Evolutionary conservation across 1,140 invertebrate genomes (phyloP).

Genomic region (Psix sp.): DNA sequence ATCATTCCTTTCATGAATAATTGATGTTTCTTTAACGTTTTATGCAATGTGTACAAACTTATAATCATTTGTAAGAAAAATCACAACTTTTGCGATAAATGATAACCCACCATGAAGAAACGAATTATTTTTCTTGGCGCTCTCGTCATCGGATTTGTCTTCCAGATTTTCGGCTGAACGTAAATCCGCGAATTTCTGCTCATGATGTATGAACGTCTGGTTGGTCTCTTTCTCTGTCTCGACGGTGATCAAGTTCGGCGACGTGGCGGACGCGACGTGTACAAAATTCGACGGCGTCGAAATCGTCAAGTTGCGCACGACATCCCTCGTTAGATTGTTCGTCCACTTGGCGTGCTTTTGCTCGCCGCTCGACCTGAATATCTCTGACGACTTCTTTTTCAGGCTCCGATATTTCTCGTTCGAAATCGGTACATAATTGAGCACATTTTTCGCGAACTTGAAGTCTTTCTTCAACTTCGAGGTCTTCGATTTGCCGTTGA

Average conservation of each 20-base stretch:
- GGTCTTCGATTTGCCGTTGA: slow-evolving; percentile 3
- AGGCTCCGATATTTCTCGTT: slow-evolving; percentile 43
- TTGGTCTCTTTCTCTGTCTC: slow-evolving; percentile 28
- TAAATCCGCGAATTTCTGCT: slow-evolving; percentile 59
- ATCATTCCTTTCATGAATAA: too few relatives aligned
- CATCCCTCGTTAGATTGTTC: slow-evolving; percentile 44
- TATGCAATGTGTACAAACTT: neutral
- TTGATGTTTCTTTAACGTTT: too few relatives aligned
- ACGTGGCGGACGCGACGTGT: slow-evolving; percentile 69
- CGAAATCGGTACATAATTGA: slow-evolving; percentile 65
- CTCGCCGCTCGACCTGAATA: slow-evolving; percentile 38
- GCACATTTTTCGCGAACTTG: slow-evolving; percentile 62
- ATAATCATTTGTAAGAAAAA: slow-evolving; percentile 5
- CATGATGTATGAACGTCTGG: slow-evolving; percentile 63
- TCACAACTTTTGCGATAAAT: too few relatives aligned
- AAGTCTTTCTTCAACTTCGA: slow-evolving; percentile 57
- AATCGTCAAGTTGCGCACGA: slow-evolving; percentile 60
- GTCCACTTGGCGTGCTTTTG: neutral
- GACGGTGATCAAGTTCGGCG: slow-evolving; percentile 48
- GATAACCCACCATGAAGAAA: slow-evolving; percentile 22
- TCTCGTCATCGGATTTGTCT: slow-evolving; percentile 31
- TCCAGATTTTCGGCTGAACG: slow-evolving; percentile 33
- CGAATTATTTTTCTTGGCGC: slow-evolving; percentile 6
- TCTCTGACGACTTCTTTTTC: slow-evolving; percentile 49
- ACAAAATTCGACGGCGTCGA: slow-evolving; percentile 71